Evolutionary conservation across 2,113 vertebrate genomes (phyloP).

Genomic region (Ptyas mucosa): DNA sequence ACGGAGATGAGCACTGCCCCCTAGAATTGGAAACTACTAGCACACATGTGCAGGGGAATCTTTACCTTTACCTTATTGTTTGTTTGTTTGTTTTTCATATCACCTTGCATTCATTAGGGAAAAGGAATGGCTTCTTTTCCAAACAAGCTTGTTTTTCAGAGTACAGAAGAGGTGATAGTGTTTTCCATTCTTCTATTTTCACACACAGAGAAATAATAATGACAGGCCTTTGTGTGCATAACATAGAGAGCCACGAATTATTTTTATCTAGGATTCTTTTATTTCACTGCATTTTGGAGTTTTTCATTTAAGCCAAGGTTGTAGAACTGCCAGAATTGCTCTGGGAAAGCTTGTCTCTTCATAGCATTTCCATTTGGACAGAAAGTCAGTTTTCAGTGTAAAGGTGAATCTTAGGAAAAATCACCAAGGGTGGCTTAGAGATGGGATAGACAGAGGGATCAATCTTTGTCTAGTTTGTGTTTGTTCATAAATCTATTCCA

Average conservation of each 20-base stretch:
- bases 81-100: background rate
- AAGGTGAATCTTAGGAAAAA: background rate
- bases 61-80: no score
- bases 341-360: background rate
- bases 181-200: background rate
- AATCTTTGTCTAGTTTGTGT: no score
- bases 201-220: background rate
- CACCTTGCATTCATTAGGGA: background rate
- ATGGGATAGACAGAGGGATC: background rate
- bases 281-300: slow-evolving; percentile 10
- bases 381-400: background rate
- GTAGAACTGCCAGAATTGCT: background rate
- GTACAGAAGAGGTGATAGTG: background rate
- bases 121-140: no score
- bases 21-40: no score
- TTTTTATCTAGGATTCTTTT: background rate
- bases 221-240: background rate
- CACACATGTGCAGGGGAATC: no score
- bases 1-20: no score
- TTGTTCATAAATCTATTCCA: background rate
- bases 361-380: background rate
- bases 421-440: background rate
- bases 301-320: background rate
- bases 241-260: slow-evolving; percentile 2
- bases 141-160: background rate